Evolutionary conservation across 23 tunicate genomes (phyloP).

Genomic region (Styela clava): DNA sequence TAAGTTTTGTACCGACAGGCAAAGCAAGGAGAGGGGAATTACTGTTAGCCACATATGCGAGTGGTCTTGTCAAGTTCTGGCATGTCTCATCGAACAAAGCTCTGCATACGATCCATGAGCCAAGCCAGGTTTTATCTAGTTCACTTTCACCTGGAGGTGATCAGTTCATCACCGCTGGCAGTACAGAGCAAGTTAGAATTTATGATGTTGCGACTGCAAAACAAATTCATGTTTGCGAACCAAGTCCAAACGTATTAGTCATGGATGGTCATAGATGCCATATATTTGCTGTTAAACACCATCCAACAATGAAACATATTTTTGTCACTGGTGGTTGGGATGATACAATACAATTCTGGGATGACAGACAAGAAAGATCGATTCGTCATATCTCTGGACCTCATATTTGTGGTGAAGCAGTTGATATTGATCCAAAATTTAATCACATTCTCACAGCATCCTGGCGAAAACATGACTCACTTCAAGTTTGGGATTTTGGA

Average conservation of each 20-base stretch:
- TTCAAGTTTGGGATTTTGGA: conserved; percentile 91
- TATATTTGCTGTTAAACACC: conserved; percentile 74
- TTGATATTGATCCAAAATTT: conserved; percentile 77
- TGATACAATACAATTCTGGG: conserved; percentile 95
- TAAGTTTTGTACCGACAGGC: conserved; percentile 53
- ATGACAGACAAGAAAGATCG: conserved; percentile 47
- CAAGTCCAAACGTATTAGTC: conserved; percentile 57
- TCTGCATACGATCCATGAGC: conserved; percentile 68
- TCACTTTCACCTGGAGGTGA: conserved; percentile 36
- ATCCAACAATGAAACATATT: conserved; percentile 38
- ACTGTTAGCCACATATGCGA: conserved; percentile 70
- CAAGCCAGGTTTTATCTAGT: conserved; percentile 51
- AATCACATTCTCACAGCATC: conserved; percentile 84
- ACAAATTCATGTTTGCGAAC: conserved; percentile 44
- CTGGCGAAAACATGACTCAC: conserved; percentile 79
- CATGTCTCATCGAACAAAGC: conserved; percentile 50
- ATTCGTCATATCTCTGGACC: conserved; percentile 78
- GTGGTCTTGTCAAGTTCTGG: conserved; percentile 81
- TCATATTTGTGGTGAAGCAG: conserved; percentile 94
- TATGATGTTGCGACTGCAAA: conserved; percentile 70
- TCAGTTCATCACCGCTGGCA: conserved; percentile 56
- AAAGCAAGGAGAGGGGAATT: conserved; percentile 55
- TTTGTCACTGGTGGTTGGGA: conserved; percentile 99
- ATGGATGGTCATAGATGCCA: conserved; percentile 96
- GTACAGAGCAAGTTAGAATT: conserved; percentile 47